Percentiles rank a stretch among this genome's conserved stretches.
Conservation (phyloP, 37 sponge, comb jelly and placozoan species). For the Oscarella lobularis region DNA sequence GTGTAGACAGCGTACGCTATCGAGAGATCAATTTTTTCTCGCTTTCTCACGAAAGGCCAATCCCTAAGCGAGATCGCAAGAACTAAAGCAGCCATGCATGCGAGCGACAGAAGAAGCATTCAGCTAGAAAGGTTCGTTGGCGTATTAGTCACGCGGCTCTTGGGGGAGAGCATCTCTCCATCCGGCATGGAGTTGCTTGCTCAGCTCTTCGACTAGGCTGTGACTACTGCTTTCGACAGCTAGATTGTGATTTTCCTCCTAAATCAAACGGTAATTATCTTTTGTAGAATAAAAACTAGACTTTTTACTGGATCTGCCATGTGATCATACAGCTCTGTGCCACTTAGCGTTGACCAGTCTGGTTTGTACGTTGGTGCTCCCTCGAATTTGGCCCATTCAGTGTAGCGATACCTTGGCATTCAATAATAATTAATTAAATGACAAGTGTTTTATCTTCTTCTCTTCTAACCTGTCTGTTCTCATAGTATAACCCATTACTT, state of each 20-base stretch:
- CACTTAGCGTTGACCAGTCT: constrained; percentile 13
- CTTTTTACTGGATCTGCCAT: not conserved
- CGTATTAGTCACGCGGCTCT: too few species aligned
- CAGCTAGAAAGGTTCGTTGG: too few species aligned
- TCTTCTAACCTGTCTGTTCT: constrained; percentile 9
- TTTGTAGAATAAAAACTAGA: not conserved
- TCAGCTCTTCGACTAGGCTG: constrained; percentile 4
- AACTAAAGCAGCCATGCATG: too few species aligned
- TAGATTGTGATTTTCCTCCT: constrained; percentile 26
- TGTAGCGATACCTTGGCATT: constrained; percentile 16
- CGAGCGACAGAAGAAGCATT: too few species aligned
- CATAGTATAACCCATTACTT: constrained; percentile 31
- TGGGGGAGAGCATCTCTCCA: constrained; percentile 26
- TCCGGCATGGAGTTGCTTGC: constrained; percentile 12
- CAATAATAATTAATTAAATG: not conserved
- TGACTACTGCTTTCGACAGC: constrained; percentile 8
- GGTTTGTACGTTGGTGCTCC: constrained; percentile 1
- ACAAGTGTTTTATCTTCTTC: not conserved
- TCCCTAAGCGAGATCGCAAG: too few species aligned
- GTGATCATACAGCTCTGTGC: constrained; percentile 35
- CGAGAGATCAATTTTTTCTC: not conserved
- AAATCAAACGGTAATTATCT: not conserved
- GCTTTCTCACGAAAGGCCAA: not conserved
- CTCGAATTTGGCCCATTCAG: constrained; percentile 29
- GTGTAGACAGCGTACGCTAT: not conserved